These are phyloP conservation scores for Macroramphosus scolopax DNA, from an alignment of 2,797 vertebrate species.

Conservation along the genomic window DNA sequence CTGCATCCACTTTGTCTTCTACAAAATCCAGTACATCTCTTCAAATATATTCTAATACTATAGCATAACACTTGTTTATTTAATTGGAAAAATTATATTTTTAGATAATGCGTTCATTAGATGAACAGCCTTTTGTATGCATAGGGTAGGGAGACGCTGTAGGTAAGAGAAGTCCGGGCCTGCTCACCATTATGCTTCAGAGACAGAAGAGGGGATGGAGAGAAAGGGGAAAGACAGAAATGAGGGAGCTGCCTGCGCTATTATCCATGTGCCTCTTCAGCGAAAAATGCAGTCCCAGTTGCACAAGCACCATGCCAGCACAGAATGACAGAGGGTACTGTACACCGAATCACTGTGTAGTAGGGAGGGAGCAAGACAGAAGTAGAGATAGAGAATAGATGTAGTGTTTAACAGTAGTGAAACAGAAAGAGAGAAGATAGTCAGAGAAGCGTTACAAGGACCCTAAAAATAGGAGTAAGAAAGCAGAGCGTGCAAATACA, in stretches of 20 bases:
- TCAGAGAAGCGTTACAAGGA: slow-evolving; percentile 83
- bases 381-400: slow-evolving; percentile 83
- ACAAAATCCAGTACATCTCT: too few species aligned
- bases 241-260: slow-evolving; percentile 90
- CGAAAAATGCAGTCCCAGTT: slow-evolving; percentile 96
- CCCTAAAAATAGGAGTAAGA: slow-evolving; percentile 87
- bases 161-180: slow-evolving; percentile 59
- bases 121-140: too few species aligned
- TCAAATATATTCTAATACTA: too few species aligned
- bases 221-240: slow-evolving; percentile 59
- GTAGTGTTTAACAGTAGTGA: slow-evolving; percentile 67
- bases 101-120: too few species aligned
- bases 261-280: slow-evolving; percentile 95
- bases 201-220: slow-evolving; percentile 50
- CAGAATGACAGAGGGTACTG: slow-evolving; percentile 99
- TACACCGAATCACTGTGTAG: slow-evolving; percentile 99
- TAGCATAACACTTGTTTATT: too few species aligned
- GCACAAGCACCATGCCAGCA: slow-evolving; percentile 99
- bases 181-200: slow-evolving; percentile 67
- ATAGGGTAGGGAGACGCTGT: slow-evolving; percentile 17
- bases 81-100: too few species aligned
- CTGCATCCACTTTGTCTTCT: too few species aligned
- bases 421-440: slow-evolving; percentile 66
- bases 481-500: slow-evolving; percentile 99
- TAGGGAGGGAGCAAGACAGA: slow-evolving; percentile 91